Conservation (phyloP, 2,888 invertebrate genomes). For the Camptogramma bilineatum region DNA sequence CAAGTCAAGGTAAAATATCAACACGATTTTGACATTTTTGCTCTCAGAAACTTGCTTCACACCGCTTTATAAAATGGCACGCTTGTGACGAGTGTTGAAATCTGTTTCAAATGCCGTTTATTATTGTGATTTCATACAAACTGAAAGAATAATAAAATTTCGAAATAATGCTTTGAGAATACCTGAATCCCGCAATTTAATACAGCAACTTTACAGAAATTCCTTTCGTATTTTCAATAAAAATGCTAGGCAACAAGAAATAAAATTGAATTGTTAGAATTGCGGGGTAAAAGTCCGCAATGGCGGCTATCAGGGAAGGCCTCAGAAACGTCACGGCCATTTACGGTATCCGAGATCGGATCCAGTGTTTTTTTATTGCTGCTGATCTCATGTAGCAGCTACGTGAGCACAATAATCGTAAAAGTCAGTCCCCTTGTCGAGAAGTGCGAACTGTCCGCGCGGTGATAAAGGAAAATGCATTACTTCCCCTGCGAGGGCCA, state of each 20-base stretch:
- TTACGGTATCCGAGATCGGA: slow-evolving; percentile 61
- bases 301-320: slow-evolving; percentile 37
- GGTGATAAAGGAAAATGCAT: slow-evolving; percentile 84
- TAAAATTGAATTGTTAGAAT: slow-evolving; percentile 24
- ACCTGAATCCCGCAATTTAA: too few species aligned
- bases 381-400: slow-evolving; percentile 70
- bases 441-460: slow-evolving; percentile 78
- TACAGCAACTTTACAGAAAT: not conserved
- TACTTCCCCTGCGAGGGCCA: slow-evolving; percentile 75
- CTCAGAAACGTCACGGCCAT: slow-evolving; percentile 45
- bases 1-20: slow-evolving; percentile 68
- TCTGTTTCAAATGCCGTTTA: slow-evolving; percentile 47
- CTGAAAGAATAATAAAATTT: not conserved
- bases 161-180: not conserved
- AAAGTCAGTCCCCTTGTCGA: slow-evolving; percentile 76
- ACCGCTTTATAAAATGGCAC: slow-evolving; percentile 65
- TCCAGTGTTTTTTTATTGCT: slow-evolving; percentile 64
- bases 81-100: slow-evolving; percentile 63
- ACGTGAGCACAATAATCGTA: slow-evolving; percentile 81
- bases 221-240: not conserved
- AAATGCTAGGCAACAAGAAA: slow-evolving; percentile 4
- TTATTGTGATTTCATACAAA: not conserved
- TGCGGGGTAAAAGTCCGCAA: slow-evolving; percentile 35
- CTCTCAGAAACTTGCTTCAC: slow-evolving; percentile 68
- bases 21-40: slow-evolving; percentile 83